Evolutionary conservation across 2,797 vertebrate genomes (phyloP).

Genomic region (Limosa lapponica): DNA sequence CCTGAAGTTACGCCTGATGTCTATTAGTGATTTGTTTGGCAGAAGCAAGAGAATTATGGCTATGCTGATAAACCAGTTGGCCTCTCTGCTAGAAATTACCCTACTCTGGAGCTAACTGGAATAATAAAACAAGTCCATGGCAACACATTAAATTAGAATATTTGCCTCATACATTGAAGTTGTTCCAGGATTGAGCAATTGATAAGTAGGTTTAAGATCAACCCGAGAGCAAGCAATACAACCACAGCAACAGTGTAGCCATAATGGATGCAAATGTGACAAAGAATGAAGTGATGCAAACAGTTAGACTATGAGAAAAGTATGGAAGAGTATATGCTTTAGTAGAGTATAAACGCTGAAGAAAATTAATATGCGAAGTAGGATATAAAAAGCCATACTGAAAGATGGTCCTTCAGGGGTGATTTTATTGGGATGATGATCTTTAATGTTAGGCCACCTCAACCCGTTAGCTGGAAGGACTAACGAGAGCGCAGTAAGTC

Average conservation of each 20-base stretch:
- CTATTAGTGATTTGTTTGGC: background rate
- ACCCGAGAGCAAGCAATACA: background rate
- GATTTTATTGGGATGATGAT: background rate
- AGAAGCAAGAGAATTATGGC: background rate
- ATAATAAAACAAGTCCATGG: background rate
- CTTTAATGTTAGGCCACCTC: background rate
- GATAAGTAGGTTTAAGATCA: constrained; percentile 18
- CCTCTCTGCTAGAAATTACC: background rate
- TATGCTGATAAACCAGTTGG: background rate
- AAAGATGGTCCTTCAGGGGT: background rate
- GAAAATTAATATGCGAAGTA: background rate
- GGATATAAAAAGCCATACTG: background rate
- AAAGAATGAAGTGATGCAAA: background rate
- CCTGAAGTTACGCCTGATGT: background rate
- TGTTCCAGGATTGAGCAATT: background rate
- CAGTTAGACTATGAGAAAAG: background rate
- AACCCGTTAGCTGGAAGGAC: background rate
- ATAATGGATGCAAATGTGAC: background rate
- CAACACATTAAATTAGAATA: background rate
- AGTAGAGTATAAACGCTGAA: background rate
- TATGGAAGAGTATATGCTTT: background rate
- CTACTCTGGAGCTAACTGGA: background rate
- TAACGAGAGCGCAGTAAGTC: background rate
- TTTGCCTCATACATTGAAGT: background rate
- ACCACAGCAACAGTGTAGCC: background rate